Conservation (phyloP, 2,797 vertebrate species). For the Gymnodraco acuticeps region DNA sequence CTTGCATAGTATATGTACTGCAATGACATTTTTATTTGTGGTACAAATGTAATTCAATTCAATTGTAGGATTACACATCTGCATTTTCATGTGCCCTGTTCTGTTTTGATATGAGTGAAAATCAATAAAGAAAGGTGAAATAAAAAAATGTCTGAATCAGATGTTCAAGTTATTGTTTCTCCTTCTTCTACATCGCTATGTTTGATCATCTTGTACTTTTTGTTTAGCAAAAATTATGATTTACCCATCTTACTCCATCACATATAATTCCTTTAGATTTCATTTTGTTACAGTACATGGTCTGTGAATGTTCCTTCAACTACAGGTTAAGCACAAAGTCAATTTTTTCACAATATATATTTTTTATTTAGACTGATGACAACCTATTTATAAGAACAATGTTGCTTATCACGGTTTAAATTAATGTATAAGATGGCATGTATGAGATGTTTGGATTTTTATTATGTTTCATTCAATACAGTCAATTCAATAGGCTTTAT, state of each 20-base stretch:
- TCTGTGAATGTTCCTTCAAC: neutral
- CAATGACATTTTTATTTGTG: no score
- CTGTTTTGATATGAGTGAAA: no score
- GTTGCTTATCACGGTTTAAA: neutral
- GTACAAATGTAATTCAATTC: no score
- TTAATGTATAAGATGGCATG: neutral
- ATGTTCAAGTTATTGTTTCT: neutral
- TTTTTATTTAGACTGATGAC: neutral
- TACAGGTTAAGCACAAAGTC: neutral
- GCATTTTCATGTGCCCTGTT: no score
- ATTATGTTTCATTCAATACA: neutral
- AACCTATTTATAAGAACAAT: neutral
- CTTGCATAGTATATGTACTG: no score
- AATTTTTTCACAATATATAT: neutral
- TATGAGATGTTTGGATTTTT: neutral
- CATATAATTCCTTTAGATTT: neutral
- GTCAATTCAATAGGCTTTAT: no score
- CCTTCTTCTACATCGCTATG: neutral
- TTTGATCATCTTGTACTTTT: neutral
- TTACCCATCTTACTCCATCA: neutral
- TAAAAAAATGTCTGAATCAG: conserved; percentile 4
- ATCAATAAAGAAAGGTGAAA: no score
- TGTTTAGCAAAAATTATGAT: neutral
- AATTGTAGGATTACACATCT: no score
- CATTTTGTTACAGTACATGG: neutral